These are phyloP conservation scores for Babyrousa celebensis DNA, from an alignment of 2,797 vertebrate genomes.

Conservation along the genomic window DNA sequence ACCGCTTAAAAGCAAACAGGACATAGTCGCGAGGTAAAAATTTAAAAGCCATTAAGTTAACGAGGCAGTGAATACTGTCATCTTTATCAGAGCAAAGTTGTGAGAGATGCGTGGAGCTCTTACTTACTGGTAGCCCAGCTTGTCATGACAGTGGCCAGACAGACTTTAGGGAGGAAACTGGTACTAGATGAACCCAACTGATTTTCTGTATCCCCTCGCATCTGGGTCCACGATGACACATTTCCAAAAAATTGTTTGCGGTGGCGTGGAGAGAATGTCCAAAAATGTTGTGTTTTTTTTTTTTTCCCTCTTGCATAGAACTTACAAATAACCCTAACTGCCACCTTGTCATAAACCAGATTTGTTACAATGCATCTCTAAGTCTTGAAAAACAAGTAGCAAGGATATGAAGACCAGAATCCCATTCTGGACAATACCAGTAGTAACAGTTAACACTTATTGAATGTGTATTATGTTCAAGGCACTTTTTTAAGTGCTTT, in stretches of 20 bases:
- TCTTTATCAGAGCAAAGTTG: not conserved
- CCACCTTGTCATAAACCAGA: slow-evolving; percentile 13
- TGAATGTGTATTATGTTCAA: not conserved
- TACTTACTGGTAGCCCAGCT: not conserved
- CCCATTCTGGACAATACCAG: not conserved
- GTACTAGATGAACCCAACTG: not conserved
- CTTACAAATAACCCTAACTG: too few species aligned
- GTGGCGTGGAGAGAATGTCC: not conserved
- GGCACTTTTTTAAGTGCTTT: not conserved
- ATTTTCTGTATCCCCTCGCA: not conserved
- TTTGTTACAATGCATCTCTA: not conserved
- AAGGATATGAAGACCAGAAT: not conserved
- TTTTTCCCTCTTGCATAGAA: not conserved
- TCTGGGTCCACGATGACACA: not conserved
- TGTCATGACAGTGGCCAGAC: not conserved
- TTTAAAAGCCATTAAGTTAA: not conserved
- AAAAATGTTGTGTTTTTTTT: not conserved
- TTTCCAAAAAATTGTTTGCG: not conserved
- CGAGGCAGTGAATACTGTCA: not conserved
- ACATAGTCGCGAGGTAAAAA: not conserved
- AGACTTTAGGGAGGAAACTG: not conserved
- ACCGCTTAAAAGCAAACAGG: not conserved
- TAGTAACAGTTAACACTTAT: not conserved
- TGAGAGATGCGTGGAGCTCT: not conserved
- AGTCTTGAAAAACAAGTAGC: not conserved